Percentiles rank a stretch among this genome's conserved stretches.
Conservation (phyloP, 2,113 vertebrate genomes). For the Oceanites oceanicus region DNA sequence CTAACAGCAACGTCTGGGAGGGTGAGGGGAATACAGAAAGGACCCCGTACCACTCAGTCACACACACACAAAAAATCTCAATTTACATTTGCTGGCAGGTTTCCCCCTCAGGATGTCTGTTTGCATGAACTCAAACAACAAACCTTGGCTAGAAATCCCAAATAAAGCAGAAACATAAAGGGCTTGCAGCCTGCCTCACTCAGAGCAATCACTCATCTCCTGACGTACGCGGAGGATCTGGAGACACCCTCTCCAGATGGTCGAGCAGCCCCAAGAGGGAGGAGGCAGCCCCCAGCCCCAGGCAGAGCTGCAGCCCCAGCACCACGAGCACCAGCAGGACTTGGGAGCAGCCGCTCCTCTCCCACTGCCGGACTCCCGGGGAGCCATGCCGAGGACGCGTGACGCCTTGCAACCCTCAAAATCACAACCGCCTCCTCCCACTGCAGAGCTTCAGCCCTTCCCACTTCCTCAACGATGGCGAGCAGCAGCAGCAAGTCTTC, state of each 20-base stretch:
- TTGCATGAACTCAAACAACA: neutral
- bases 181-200: neutral
- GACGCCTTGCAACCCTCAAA: neutral
- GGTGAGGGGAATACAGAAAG: neutral
- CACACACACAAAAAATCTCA: neutral
- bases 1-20: neutral
- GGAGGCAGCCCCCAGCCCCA: neutral
- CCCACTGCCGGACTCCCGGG: neutral
- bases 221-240: fast-evolving
- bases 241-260: neutral
- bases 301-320: neutral
- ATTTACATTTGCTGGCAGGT: neutral
- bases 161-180: neutral
- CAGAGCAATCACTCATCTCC: fast-evolving
- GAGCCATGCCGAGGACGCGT: fast-evolving
- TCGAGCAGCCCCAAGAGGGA: neutral
- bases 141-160: neutral
- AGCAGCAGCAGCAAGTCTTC: neutral
- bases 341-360: neutral
- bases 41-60: neutral
- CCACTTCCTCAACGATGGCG: fast-evolving
- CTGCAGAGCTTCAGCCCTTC: neutral
- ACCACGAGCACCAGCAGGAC: neutral
- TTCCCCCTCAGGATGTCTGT: neutral
- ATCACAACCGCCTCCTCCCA: neutral